Base-by-base conservation (phyloP, 2,888 invertebrate genomes). In the Meganola albula region DNA sequence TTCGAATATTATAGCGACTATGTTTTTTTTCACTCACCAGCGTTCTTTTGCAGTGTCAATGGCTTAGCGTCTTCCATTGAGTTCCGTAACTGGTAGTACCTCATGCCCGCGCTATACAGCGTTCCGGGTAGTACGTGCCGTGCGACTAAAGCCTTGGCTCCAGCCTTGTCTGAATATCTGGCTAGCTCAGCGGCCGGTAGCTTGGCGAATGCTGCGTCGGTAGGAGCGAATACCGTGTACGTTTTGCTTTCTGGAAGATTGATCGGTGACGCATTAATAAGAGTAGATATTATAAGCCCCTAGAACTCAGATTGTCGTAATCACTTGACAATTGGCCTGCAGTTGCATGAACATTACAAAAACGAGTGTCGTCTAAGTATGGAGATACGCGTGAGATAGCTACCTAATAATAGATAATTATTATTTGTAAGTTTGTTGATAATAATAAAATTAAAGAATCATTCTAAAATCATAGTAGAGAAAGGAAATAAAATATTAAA, bases 161-260 rank as follows among this genome's bases (percentile, higher is more conserved):
- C 87, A 7, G 89, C 88, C 63, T 89, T 88, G 21, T 90, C 90
- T n/a, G 89, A 76, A 25, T 88, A 88, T 42, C 87, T 85, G 22
- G 89, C 83, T 10, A 91, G 71, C 28, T 91, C 91, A 9, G 88
- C 80, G 0, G 89, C 82, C 6, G 90, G 76, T 8, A 93, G 75
- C 2, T 88, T 87, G n/a, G 89, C 87, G 74, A 95, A 94, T 30
- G 94, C 94, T 29, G 90, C 88, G 73, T 95, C 94, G 27, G 93
- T 92, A 9, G 95, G 95, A 4, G 95, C 95, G 62, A 95, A 95
- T 10, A 95, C 87, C 2, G 95, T 95, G 77, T 92, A 93, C 0
- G 94, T 94, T 84, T 93, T 94, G 37, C 92, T 89, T 44, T 93
- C 94, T 93, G 67, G 4, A 74, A 73, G 6, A 20, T 22, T 25